Evolutionary conservation across 2,797 vertebrate species (phyloP).

Genomic region (Valencia hispanica): DNA sequence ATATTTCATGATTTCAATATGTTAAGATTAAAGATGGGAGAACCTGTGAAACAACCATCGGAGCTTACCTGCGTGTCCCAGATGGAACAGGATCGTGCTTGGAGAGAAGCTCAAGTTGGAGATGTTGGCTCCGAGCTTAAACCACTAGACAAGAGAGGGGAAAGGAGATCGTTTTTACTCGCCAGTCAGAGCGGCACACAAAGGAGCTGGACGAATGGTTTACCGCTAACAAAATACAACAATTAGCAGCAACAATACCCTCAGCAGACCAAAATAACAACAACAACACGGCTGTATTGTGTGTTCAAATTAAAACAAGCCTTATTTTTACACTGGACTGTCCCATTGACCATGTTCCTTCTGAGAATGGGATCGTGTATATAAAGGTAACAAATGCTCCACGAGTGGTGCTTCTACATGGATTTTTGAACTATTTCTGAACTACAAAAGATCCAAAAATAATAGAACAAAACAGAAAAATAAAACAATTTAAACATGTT

Average conservation of each 20-base stretch:
- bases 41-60: not conserved
- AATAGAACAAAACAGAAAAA: not conserved
- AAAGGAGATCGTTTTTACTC: constrained; percentile 38
- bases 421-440: not conserved
- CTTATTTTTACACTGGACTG: constrained; percentile 35
- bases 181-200: constrained; percentile 47
- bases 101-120: constrained; percentile 97
- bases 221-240: constrained; percentile 41
- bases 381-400: not conserved
- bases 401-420: constrained; percentile 12
- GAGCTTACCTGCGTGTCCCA: constrained; percentile 94
- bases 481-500: not conserved
- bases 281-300: constrained; percentile 37
- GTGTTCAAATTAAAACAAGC: constrained; percentile 59
- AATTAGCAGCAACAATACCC: constrained; percentile 55
- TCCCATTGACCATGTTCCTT: constrained; percentile 29
- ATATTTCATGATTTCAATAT: not conserved
- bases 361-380: constrained; percentile 31
- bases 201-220: constrained; percentile 54
- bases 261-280: constrained; percentile 44
- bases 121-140: constrained; percentile 97
- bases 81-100: constrained; percentile 94
- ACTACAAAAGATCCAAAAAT: not conserved
- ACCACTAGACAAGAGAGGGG: constrained; percentile 84
- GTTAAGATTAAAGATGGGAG: not conserved